Conservation (phyloP, 1,140 invertebrate species). For the Muscidifurax raptorellus region DNA sequence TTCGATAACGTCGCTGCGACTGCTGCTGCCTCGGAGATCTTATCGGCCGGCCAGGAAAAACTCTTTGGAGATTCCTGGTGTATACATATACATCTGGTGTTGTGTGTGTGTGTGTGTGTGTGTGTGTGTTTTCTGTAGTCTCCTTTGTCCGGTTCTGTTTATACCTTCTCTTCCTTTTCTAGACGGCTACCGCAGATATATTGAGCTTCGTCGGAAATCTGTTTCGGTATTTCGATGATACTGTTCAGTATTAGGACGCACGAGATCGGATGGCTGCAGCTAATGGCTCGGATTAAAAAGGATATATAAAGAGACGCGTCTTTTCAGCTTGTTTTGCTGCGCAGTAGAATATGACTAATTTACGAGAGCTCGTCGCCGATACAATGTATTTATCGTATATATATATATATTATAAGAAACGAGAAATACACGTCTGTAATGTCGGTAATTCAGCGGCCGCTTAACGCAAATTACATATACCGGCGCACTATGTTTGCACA, state of each 20-base stretch:
- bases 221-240: background rate
- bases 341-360: no score
- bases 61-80: background rate
- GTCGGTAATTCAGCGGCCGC: background rate
- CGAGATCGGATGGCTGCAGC: background rate
- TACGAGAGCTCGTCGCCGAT: no score
- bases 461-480: conserved; percentile 23
- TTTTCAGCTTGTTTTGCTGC: no score
- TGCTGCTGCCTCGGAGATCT: background rate
- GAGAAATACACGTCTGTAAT: no score
- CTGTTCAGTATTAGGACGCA: background rate
- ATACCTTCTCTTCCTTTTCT: background rate
- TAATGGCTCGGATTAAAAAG: background rate
- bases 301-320: no score
- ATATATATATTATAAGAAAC: no score
- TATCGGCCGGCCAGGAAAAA: conserved; percentile 27
- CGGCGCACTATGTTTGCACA: conserved; percentile 17
- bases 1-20: conserved; percentile 28
- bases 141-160: background rate
- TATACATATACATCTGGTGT: background rate
- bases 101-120: background rate
- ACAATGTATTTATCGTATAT: no score
- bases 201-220: background rate
- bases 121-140: background rate
- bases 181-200: background rate